These are phyloP conservation scores for Castor canadensis DNA, from an alignment of 2,113 vertebrate species.

Conservation along the genomic window DNA sequence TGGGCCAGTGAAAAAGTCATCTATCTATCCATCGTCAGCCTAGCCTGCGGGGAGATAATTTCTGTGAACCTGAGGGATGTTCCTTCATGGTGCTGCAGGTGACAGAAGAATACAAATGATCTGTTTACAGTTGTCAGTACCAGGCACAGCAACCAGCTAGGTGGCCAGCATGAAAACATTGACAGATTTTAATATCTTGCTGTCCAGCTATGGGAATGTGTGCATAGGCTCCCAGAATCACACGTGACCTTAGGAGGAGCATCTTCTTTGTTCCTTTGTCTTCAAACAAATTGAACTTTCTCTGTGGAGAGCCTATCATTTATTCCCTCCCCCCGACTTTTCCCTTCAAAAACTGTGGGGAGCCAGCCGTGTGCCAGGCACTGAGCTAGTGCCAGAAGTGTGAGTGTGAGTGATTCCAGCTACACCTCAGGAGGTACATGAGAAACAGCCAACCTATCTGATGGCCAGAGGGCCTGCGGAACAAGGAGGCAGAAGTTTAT, in stretches of 20 bases:
- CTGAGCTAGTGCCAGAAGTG: not conserved
- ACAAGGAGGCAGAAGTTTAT: not conserved
- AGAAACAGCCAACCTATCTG: not conserved
- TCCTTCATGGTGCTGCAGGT: constrained; percentile 37
- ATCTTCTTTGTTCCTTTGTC: not conserved
- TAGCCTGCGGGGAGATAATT: constrained; percentile 63
- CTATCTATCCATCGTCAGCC: constrained; percentile 67
- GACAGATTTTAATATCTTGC: constrained; percentile 60
- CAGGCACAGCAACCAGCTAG: not conserved
- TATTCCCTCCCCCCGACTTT: not conserved
- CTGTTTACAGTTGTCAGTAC: constrained; percentile 67
- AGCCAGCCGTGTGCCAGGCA: not conserved
- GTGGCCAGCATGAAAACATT: constrained; percentile 10
- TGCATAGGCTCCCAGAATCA: not conserved
- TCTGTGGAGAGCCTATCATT: not conserved
- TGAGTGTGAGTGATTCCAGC: not conserved
- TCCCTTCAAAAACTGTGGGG: not conserved
- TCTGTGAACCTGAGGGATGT: constrained; percentile 67
- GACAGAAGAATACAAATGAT: constrained; percentile 75
- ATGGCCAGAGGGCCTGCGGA: not conserved
- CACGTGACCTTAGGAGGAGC: constrained; percentile 3
- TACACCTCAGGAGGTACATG: too few species aligned
- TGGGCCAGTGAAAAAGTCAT: not conserved
- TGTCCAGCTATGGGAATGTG: constrained; percentile 8
- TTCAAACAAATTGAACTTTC: constrained; percentile 1